Evolutionary conservation across 1,140 invertebrate species (phyloP).

Genomic region (Scaptodrosophila lebanonensis): DNA sequence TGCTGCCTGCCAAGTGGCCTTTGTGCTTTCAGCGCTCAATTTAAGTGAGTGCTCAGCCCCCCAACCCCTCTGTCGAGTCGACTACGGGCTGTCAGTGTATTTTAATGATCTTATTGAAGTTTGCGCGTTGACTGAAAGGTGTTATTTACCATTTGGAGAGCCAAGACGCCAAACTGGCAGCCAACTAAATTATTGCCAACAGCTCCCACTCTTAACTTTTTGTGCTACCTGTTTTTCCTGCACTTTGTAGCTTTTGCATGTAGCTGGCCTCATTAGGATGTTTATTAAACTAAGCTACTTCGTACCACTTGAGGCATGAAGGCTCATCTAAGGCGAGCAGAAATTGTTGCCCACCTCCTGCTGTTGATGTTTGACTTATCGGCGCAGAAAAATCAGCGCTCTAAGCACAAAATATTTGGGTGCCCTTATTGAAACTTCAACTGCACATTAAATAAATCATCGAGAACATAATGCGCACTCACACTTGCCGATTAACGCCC

Average conservation of each 20-base stretch:
- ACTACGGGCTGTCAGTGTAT: constrained; percentile 5
- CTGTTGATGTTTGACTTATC: too few species aligned
- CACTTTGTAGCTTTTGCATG: too few species aligned
- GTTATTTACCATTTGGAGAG: too few species aligned
- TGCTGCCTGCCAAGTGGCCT: constrained; percentile 5
- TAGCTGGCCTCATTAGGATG: constrained; percentile 17
- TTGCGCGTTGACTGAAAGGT: constrained; percentile 23
- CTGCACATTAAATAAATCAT: constrained; percentile 22
- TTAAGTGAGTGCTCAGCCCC: constrained; percentile 28
- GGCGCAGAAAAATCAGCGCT: too few species aligned
- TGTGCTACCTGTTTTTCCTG: too few species aligned
- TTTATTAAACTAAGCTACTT: constrained; percentile 30
- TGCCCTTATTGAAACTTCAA: constrained; percentile 9
- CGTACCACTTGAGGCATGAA: not conserved
- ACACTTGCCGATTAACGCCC: constrained; percentile 1
- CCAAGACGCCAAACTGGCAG: too few species aligned
- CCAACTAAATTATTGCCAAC: constrained; percentile 29
- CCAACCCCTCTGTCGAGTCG: not conserved
- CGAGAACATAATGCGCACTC: constrained; percentile 18
- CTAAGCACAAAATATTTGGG: constrained; percentile 3
- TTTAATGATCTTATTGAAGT: constrained; percentile 46
- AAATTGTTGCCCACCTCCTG: too few species aligned
- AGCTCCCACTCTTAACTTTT: too few species aligned
- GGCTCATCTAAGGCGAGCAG: too few species aligned
- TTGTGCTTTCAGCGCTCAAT: constrained; percentile 25